A percentile compares a stretch with the other conserved stretches of the same genome.
Conservation (phyloP, 37 sponge, comb jelly and placozoan genomes). For the Spongilla lacustris region DNA sequence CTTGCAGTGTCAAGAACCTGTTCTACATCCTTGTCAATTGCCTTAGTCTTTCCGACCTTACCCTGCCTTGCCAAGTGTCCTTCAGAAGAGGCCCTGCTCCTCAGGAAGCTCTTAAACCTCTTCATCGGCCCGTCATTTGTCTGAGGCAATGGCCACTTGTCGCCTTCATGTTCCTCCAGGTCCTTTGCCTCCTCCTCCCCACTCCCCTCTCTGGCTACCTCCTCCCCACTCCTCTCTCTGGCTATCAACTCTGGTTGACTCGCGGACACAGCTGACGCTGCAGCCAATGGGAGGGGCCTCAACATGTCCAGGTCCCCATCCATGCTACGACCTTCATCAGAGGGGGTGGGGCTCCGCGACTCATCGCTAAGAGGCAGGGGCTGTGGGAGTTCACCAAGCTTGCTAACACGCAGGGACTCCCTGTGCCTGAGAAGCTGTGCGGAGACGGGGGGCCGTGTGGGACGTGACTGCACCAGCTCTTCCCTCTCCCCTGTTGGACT, state of each 20-base stretch:
- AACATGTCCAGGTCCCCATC: not conserved
- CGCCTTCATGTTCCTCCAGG: not conserved
- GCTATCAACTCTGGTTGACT: constrained; percentile 4
- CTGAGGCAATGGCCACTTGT: not conserved
- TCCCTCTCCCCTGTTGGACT: constrained; percentile 1
- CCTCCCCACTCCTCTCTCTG: not conserved
- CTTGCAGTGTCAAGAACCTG: no score
- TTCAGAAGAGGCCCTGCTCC: no score
- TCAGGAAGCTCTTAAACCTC: no score
- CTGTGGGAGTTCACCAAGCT: not conserved
- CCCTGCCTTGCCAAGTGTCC: constrained; percentile 1
- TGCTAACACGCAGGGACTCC: not conserved
- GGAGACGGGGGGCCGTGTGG: no score
- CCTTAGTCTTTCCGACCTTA: not conserved
- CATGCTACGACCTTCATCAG: not conserved
- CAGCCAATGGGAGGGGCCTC: not conserved
- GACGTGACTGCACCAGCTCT: no score
- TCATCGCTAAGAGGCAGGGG: not conserved
- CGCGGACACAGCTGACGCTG: not conserved
- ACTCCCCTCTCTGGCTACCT: not conserved
- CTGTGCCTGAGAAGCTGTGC: no score
- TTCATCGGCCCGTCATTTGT: no score
- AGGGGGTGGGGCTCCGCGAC: not conserved
- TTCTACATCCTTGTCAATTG: not conserved
- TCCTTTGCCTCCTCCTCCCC: not conserved